Conservation (phyloP, 1,140 invertebrate genomes). For the Lysiphlebus fabarum region DNA sequence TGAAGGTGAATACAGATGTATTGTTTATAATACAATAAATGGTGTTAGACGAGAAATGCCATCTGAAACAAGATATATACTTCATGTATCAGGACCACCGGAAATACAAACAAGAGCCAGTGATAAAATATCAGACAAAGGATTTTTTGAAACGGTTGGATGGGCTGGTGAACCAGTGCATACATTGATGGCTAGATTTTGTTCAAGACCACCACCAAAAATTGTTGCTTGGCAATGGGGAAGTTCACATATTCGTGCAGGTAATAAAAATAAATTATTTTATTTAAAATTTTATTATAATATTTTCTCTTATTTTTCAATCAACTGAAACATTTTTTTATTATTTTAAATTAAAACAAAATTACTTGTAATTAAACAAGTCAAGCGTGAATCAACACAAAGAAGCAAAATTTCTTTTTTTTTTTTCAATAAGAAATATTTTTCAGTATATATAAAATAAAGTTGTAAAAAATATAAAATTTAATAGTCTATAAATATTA, state of each 20-base stretch:
- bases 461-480: no score
- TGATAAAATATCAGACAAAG: slow-evolving; percentile 31
- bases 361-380: no score
- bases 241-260: slow-evolving; percentile 49
- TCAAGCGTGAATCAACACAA: no score
- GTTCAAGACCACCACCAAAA: slow-evolving; percentile 49
- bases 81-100: slow-evolving; percentile 50
- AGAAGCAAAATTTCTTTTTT: no score
- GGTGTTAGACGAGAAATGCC: slow-evolving; percentile 44
- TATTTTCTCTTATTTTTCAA: no score
- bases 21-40: slow-evolving; percentile 51
- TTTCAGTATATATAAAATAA: no score
- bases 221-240: slow-evolving; percentile 54
- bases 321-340: no score
- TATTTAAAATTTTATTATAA: slow-evolving; percentile 4
- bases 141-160: slow-evolving; percentile 44
- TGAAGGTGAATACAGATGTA: slow-evolving; percentile 49
- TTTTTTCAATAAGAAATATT: no score
- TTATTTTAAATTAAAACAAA: no score
- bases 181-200: slow-evolving; percentile 45
- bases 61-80: slow-evolving; percentile 41
- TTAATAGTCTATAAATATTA: no score
- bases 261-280: slow-evolving; percentile 31
- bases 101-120: slow-evolving; percentile 46
- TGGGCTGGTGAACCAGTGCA: slow-evolving; percentile 48